These are phyloP conservation scores for Pterocles burchelli DNA, from an alignment of 2,113 vertebrate species.

Conservation along the genomic window DNA sequence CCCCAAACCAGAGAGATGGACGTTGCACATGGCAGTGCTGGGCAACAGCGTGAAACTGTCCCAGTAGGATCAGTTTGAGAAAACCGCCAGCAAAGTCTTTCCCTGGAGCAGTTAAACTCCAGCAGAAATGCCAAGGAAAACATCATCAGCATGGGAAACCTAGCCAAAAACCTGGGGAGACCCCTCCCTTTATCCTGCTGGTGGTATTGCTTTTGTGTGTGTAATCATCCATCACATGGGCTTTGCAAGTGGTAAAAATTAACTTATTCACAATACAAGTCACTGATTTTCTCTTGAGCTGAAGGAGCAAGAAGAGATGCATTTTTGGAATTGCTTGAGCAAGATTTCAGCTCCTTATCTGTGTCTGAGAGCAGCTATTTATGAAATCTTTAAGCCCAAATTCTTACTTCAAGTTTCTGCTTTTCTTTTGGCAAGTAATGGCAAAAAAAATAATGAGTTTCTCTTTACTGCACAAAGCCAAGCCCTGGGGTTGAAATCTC, in stretches of 20 bases:
- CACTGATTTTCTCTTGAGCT: background rate
- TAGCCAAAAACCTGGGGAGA: background rate
- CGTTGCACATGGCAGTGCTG: fast-evolving
- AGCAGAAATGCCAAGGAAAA: background rate
- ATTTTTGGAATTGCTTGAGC: background rate
- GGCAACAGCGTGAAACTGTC: background rate
- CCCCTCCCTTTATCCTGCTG: background rate
- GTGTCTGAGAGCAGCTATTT: background rate
- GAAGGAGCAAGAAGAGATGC: background rate
- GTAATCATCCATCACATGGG: background rate
- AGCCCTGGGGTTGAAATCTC: background rate
- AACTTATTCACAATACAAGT: background rate
- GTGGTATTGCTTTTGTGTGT: background rate
- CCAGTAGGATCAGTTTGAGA: background rate
- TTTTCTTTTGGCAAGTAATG: background rate
- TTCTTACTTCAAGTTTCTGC: background rate
- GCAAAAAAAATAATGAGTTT: background rate
- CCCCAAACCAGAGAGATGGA: background rate
- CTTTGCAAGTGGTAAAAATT: background rate
- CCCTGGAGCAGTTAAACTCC: background rate
- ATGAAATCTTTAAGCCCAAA: background rate
- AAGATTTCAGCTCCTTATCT: background rate
- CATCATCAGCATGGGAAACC: background rate
- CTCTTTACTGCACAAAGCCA: background rate
- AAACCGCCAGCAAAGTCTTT: background rate